These are phyloP conservation scores for Strigops habroptila DNA, from an alignment of 2,113 vertebrate genomes.

Conservation along the genomic window DNA sequence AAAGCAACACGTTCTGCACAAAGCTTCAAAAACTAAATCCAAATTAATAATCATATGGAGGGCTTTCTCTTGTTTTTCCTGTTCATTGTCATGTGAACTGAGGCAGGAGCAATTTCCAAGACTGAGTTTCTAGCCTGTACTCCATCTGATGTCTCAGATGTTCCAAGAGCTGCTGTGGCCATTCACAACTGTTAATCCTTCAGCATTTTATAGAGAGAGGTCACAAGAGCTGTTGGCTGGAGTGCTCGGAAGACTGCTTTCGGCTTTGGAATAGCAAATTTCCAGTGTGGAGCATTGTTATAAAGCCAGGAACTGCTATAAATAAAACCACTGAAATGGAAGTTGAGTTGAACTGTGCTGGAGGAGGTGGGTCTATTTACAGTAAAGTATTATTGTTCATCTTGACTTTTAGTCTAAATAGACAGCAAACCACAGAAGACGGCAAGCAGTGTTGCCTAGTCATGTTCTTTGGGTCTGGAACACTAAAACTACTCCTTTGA, in stretches of 20 bases:
- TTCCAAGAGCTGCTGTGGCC: neutral
- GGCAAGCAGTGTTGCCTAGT: neutral
- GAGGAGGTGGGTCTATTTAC: slow-evolving; percentile 38
- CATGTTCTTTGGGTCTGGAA: neutral
- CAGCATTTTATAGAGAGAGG: slow-evolving; percentile 32
- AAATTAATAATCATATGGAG: neutral
- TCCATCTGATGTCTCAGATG: neutral
- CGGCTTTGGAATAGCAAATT: slow-evolving; percentile 45
- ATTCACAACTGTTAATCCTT: slow-evolving; percentile 29
- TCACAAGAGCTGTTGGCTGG: slow-evolving; percentile 39
- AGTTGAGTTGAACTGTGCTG: neutral
- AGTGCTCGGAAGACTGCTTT: slow-evolving; percentile 36
- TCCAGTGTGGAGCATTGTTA: slow-evolving; percentile 31
- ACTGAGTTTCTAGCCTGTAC: neutral
- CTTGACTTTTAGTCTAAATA: slow-evolving; percentile 12
- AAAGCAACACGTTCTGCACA: neutral
- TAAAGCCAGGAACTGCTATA: slow-evolving; percentile 42
- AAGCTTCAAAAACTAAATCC: neutral
- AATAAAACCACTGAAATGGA: slow-evolving; percentile 28
- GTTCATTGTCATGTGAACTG: neutral
- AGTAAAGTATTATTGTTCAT: slow-evolving; percentile 33
- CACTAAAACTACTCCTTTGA: neutral
- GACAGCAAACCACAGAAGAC: neutral
- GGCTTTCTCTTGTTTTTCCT: neutral
- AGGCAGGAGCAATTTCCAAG: slow-evolving; percentile 5